Percentiles rank a stretch among this genome's conserved stretches.
phyloP scores from a whole-genome alignment of 2,113 vertebrate species.

The Empidonax traillii region DNA sequence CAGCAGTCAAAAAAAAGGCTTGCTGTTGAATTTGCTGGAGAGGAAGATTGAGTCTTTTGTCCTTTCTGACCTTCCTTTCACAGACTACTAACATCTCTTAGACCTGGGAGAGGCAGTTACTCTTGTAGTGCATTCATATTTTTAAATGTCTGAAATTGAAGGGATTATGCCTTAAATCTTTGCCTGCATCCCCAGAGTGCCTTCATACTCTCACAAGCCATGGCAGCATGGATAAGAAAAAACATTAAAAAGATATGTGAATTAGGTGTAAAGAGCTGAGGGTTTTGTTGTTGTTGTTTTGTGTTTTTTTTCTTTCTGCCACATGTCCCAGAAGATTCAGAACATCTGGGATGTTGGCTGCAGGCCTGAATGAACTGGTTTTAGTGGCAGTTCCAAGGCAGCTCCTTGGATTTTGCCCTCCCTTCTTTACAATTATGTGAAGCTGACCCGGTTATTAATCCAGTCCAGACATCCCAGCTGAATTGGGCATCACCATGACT shows the following conservation, averaged over 20 bases:
- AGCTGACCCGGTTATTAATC: background rate
- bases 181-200: background rate
- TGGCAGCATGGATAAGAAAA: background rate
- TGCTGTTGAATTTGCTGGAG: background rate
- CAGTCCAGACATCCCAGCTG: background rate
- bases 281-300: background rate
- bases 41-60: background rate
- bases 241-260: background rate
- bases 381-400: background rate
- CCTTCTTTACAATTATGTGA: background rate
- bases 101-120: background rate
- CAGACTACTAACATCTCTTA: background rate
- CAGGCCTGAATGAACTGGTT: background rate
- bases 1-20: slow-evolving; percentile 3
- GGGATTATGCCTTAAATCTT: background rate
- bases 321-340: background rate
- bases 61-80: slow-evolving; percentile 40
- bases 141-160: background rate
- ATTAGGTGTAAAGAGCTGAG: background rate
- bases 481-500: background rate
- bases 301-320: background rate
- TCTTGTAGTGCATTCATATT: background rate
- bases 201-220: background rate
- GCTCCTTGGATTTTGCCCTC: background rate
- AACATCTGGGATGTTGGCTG: background rate